A percentile compares a stretch with the other conserved stretches of the same genome.
Evolutionary conservation across 1,140 invertebrate species (phyloP).

Genomic region (Drosophila ananassae): DNA sequence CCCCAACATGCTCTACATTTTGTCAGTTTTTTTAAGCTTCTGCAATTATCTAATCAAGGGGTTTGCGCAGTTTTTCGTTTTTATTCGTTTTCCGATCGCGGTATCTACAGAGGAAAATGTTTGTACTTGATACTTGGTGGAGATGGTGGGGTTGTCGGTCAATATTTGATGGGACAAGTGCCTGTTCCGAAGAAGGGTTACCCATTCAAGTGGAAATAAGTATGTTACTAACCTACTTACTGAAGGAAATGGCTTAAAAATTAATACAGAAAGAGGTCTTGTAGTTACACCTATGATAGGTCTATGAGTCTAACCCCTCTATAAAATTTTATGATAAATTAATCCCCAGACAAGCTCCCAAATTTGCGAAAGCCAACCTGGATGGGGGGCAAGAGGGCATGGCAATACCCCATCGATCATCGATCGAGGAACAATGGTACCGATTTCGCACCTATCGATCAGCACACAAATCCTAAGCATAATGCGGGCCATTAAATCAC

Average conservation of each 20-base stretch:
- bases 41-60: slow-evolving; percentile 79
- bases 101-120: slow-evolving; percentile 72
- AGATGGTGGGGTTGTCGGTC: slow-evolving; percentile 27
- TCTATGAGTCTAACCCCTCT: no score
- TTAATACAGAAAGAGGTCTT: no score
- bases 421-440: slow-evolving; percentile 11
- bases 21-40: slow-evolving; percentile 4
- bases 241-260: slow-evolving; percentile 6
- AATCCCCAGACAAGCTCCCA: slow-evolving; percentile 2
- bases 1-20: slow-evolving; percentile 37
- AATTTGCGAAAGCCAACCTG: neutral
- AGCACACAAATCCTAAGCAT: slow-evolving; percentile 48
- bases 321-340: no score
- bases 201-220: neutral
- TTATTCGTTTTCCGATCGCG: slow-evolving; percentile 39
- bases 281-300: no score
- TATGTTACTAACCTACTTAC: neutral
- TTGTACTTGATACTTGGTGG: slow-evolving; percentile 29
- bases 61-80: slow-evolving; percentile 57
- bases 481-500: slow-evolving; percentile 58
- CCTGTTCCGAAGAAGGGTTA: neutral
- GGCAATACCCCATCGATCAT: slow-evolving; percentile 26
- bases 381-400: neutral
- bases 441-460: slow-evolving; percentile 67
- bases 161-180: slow-evolving; percentile 55